Evolutionary conservation across 1,140 invertebrate genomes (phyloP), one percentile per base, ranked within the genome.

Genomic region (Bombyx mori): DNA sequence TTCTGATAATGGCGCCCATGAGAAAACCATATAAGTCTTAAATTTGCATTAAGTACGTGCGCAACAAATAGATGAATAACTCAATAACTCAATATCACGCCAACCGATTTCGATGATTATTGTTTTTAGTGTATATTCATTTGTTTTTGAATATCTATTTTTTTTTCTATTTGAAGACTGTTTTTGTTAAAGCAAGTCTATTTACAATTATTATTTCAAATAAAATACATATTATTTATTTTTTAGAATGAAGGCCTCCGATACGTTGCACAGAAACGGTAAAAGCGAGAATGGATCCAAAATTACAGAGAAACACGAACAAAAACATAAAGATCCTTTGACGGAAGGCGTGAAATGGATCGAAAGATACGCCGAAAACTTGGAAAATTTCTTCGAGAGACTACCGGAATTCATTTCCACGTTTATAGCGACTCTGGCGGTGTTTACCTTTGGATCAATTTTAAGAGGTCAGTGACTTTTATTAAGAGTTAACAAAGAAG

Each of bases 381-480:
- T 91, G 12, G 89, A 91, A 54, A 89, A 89, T 55, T 82, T 89
- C 52, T 91, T 90, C 73, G 69, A 81, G 8, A 82, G 74, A 42
- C 45, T 92, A 10, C 90, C 90, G 12, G 87, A 86, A 7, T 87
- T 85, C 46, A 68, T 90, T 6, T 88, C 84, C 26, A 86, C 86
- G 6, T 79, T 89, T 44, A 85, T 90, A 9, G 89, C 88, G 0
- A 90, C 89, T 8, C 66, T 90, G 3, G 90, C 89, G 4, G 79
- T 91, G 10, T 91, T 92, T 68, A 84, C 90, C 44, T 80, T 91
- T 35, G 91, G 90, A 43, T 80, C 90, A 18, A 90, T 89, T 3
- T 77, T 91, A 49, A 82, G 90, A 88, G 91, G 91, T 91, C 70
- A 66, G 67, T 18, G 22, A 56, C 6, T 44, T 54, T 44, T 7